These are phyloP conservation scores for Rhombomys opimus DNA, from an alignment of 2,113 vertebrate species.

Conservation along the genomic window DNA sequence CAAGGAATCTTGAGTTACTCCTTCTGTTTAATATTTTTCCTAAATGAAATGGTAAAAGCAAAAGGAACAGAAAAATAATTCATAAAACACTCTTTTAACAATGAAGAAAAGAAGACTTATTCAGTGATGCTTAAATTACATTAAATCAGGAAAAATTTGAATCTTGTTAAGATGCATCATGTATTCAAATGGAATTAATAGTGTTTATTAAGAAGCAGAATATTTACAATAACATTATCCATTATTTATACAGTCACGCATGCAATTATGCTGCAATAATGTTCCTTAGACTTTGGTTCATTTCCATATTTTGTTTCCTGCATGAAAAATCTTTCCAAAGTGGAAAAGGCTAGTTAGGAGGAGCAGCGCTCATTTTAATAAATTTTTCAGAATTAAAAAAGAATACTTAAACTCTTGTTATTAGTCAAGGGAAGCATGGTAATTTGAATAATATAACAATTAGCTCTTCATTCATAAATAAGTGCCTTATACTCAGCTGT, in stretches of 20 bases:
- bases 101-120: not conserved
- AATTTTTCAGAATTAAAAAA: conserved; percentile 61
- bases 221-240: conserved; percentile 71
- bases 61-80: not conserved
- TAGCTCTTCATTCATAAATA: conserved; percentile 52
- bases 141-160: conserved; percentile 31
- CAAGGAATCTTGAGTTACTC: conserved; percentile 8
- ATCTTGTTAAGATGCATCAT: not conserved
- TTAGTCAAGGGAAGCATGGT: not conserved
- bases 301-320: conserved; percentile 63
- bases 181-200: conserved; percentile 59
- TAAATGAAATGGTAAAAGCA: not conserved
- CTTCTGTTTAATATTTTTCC: conserved; percentile 50
- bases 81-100: not conserved
- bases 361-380: conserved; percentile 68
- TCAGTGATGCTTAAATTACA: not conserved
- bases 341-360: conserved; percentile 42
- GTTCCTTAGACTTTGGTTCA: conserved; percentile 52
- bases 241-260: conserved; percentile 61
- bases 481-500: not conserved
- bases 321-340: conserved; percentile 60
- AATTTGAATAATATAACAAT: conserved; percentile 68
- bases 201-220: conserved; percentile 29
- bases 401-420: conserved; percentile 33
- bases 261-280: conserved; percentile 53